Conservation (phyloP, 2,797 vertebrate species). For the Ptychadena robeensis region DNA sequence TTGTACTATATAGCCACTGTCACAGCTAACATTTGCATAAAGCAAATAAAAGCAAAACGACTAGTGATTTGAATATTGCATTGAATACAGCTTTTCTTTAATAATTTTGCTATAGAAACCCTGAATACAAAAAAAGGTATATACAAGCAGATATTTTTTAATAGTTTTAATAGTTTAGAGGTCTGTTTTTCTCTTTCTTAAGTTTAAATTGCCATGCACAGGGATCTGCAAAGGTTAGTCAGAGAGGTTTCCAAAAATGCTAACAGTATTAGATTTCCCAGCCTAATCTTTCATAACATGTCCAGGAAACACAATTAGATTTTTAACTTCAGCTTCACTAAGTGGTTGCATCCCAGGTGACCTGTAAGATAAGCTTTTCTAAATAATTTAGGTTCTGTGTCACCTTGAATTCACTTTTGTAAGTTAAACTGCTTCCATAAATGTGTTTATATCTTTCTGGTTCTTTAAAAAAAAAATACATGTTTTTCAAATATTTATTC, state of each 20-base stretch:
- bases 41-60: too few species aligned
- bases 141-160: too few species aligned
- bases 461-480: conserved; percentile 3
- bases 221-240: conserved; percentile 11
- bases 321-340: conserved; percentile 48
- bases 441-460: conserved; percentile 12
- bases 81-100: too few species aligned
- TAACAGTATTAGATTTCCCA: conserved; percentile 22
- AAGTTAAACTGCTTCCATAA: conserved; percentile 27
- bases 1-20: too few species aligned
- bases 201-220: too few species aligned
- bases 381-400: conserved; percentile 53
- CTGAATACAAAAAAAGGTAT: too few species aligned
- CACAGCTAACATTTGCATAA: too few species aligned
- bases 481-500: conserved; percentile 33
- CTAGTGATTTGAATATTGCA: too few species aligned
- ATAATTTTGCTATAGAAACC: too few species aligned
- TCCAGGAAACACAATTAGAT: conserved; percentile 51
- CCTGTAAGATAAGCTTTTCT: conserved; percentile 54
- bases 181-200: too few species aligned
- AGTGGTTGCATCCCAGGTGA: conserved; percentile 54
- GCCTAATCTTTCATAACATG: conserved; percentile 20
- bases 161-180: too few species aligned
- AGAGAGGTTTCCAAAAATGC: conserved; percentile 32
- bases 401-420: conserved; percentile 49